Percentiles rank a stretch among this genome's conserved stretches.
Evolutionary conservation across 2,888 invertebrate genomes (phyloP).

Genomic region (Entomobrya multifasciata): DNA sequence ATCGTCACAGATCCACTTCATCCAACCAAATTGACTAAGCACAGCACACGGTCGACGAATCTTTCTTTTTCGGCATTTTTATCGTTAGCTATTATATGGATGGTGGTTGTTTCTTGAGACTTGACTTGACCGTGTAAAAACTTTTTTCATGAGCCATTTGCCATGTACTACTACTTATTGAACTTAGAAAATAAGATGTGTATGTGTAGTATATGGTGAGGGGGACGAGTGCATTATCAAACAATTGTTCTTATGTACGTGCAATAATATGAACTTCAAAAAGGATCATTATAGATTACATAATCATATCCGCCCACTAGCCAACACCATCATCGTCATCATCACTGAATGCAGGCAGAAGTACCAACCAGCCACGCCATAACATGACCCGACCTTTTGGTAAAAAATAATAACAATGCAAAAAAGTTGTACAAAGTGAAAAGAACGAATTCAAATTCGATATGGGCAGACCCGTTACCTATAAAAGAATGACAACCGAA

Average conservation of each 20-base stretch:
- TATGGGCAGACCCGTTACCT: conserved; percentile 49
- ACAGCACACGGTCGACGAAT: conserved; percentile 36
- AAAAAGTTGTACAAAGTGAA: conserved; percentile 25
- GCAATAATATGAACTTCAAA: neutral
- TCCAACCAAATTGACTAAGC: too few relatives aligned
- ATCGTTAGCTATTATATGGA: conserved; percentile 11
- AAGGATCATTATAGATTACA: conserved; percentile 54
- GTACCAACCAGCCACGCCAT: neutral
- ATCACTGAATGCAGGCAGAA: neutral
- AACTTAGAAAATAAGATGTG: neutral
- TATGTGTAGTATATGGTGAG: neutral
- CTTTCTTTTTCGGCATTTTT: conserved; percentile 43
- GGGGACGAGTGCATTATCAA: too few relatives aligned
- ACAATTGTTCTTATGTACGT: conserved; percentile 50
- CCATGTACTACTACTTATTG: neutral
- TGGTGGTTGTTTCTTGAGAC: conserved; percentile 12
- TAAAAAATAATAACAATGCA: conserved; percentile 9
- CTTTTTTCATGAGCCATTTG: conserved; percentile 76
- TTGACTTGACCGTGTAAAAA: conserved; percentile 34
- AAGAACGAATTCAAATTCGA: conserved; percentile 40
- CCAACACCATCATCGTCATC: neutral
- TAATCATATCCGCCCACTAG: conserved; percentile 70
- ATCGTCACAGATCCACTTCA: conserved; percentile 5
- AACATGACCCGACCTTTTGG: conserved; percentile 74
- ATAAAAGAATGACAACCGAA: conserved; percentile 39